Evolutionary conservation across 2,888 invertebrate species (phyloP), one percentile per base, ranked within the genome.

Genomic region (Stomorhina lunata): DNA sequence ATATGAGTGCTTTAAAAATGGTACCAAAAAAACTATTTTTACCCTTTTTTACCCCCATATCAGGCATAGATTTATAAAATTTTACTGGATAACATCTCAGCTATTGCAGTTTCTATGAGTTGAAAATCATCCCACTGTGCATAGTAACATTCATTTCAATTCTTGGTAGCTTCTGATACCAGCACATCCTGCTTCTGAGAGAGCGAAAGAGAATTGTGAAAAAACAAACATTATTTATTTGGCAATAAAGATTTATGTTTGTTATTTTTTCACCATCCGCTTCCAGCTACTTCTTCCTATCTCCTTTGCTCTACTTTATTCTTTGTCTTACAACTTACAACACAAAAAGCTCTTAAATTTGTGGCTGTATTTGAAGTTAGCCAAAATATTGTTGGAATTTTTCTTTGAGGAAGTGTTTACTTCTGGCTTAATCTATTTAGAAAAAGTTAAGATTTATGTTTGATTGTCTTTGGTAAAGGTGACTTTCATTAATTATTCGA

Each of bases 141-240:
- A n/a, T n/a, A n/a, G n/a, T n/a, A n/a, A n/a, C n/a, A n/a, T 34
- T 76, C 17, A 1, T 65, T 53, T 0, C 0, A 3, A 17, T 50
- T 20, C 32, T 32, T 15, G 34, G 27, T 80, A 69, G 9, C 63
- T 25, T 68, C 48, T 53, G 69, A 32, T 76, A 50, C 57, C n/a
- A 22, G 37, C 29, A 77, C 57, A 45, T 55, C 68, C 61, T 50
- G 63, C 53, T 25, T 22, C 17, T 57, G 66, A 50, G 25, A 25
- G 34, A 61, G 32, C 50, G 66, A 50, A 20, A 25, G 34, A 61
- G 32, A 27, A 50, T 10, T 20, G 61, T 37, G 59, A 53, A 81
- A n/a, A 77, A 59, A 77, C 76, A 82, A 77, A 73, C 79, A 82
- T 79, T 82, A 79, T 82, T 82, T 82, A 82, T 82, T 79, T 79